These are phyloP conservation scores for Trachelus stipa DNA, from an alignment of 2,888 invertebrate genomes.

Conservation along the genomic window DNA sequence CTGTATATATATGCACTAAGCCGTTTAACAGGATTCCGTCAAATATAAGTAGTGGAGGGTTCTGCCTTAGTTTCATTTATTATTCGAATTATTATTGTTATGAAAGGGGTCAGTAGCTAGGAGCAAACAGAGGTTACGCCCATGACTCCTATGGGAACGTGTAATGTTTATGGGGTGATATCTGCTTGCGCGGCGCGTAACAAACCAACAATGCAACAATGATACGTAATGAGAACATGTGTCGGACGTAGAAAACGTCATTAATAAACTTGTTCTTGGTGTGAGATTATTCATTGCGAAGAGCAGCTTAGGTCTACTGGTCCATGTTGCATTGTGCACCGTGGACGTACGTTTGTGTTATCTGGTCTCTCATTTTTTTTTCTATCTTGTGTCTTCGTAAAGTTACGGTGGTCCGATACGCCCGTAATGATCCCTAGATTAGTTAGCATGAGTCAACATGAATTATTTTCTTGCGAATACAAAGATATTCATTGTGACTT, in stretches of 20 bases:
- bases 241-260: conserved; percentile 49
- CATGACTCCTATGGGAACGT: conserved; percentile 11
- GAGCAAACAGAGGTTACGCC: conserved; percentile 8
- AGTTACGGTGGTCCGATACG: background rate
- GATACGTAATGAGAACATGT: conserved; percentile 62
- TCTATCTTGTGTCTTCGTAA: background rate
- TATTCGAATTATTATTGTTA: background rate
- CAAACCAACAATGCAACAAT: conserved; percentile 49
- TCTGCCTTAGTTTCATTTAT: conserved; percentile 20
- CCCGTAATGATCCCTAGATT: conserved; percentile 15
- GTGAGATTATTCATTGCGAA: background rate
- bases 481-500: background rate
- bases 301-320: background rate
- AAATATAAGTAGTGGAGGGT: conserved; percentile 25
- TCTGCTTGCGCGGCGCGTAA: conserved; percentile 32
- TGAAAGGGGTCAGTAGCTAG: conserved; percentile 48
- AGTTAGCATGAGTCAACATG: conserved; percentile 44
- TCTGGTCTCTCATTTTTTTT: background rate
- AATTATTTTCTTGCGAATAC: conserved; percentile 22
- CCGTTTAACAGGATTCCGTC: conserved; percentile 13
- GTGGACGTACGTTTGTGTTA: background rate
- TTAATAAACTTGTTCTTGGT: conserved; percentile 42
- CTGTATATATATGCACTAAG: conserved; percentile 8
- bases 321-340: background rate
- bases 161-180: conserved; percentile 33